These are phyloP conservation scores for Stercorarius parasiticus DNA, from an alignment of 2,113 vertebrate species.

Conservation along the genomic window DNA sequence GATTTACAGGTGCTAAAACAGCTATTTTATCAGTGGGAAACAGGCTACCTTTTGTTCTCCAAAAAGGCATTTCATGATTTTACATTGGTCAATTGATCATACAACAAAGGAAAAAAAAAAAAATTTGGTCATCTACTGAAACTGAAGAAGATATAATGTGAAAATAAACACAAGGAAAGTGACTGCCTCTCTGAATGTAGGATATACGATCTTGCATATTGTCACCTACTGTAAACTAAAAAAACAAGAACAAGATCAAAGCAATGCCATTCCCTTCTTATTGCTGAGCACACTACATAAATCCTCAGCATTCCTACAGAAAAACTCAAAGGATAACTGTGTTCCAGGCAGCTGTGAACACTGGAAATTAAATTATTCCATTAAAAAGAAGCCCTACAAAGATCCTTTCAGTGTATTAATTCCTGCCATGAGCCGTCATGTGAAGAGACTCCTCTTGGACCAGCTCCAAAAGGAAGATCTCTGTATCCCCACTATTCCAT, in stretches of 20 bases:
- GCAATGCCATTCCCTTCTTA: neutral
- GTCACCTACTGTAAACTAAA: neutral
- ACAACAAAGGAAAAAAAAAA: neutral
- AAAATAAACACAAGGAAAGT: slow-evolving; percentile 4
- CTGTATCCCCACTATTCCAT: neutral
- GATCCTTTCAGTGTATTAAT: neutral
- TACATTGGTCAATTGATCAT: neutral
- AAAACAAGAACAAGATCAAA: neutral
- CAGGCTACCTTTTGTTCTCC: slow-evolving; percentile 66
- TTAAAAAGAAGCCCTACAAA: neutral
- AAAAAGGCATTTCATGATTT: slow-evolving; percentile 4
- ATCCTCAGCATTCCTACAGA: neutral
- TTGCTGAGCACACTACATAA: neutral
- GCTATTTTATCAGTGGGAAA: slow-evolving; percentile 56
- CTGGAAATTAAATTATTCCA: neutral
- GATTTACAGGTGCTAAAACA: slow-evolving; percentile 73
- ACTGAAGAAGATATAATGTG: neutral
- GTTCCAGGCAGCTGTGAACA: neutral
- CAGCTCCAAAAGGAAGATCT: neutral
- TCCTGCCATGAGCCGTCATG: neutral
- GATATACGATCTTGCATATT: neutral
- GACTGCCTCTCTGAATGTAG: neutral
- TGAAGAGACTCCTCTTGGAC: neutral
- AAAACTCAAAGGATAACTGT: neutral
- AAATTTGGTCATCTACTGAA: neutral